These are phyloP conservation scores for Palloptera scutellata DNA, from an alignment of 2,888 invertebrate genomes.

Conservation along the genomic window DNA sequence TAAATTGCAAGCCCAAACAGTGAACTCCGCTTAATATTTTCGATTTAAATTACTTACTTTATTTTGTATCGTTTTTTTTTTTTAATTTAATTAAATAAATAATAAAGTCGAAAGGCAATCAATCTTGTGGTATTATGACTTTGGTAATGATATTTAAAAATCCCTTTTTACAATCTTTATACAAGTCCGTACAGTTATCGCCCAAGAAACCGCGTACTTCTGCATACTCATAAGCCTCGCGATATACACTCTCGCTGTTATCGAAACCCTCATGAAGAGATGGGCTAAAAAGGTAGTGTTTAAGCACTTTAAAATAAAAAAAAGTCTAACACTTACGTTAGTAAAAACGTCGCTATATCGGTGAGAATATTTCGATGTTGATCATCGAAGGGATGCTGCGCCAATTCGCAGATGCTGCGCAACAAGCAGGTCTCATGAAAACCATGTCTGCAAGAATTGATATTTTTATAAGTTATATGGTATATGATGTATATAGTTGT, in stretches of 20 bases:
- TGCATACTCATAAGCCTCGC: conserved; percentile 55
- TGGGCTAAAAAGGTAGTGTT: conserved; percentile 61
- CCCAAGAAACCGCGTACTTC: conserved; percentile 58
- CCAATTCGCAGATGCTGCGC: conserved; percentile 73
- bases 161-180: conserved; percentile 54
- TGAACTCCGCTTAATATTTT: no score
- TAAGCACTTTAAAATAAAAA: neutral
- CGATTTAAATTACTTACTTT: no score
- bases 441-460: conserved; percentile 67
- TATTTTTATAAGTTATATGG: no score
- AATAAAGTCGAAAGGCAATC: neutral
- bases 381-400: conserved; percentile 69
- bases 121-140: conserved; percentile 28
- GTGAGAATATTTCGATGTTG: conserved; percentile 69
- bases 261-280: conserved; percentile 69
- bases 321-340: conserved; percentile 69
- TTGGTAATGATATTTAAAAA: conserved; percentile 48
- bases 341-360: conserved; percentile 72
- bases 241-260: conserved; percentile 63
- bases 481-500: no score
- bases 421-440: conserved; percentile 74
- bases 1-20: no score
- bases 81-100: no score
- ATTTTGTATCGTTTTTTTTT: no score
- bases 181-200: conserved; percentile 55